Evolutionary conservation across 2,888 invertebrate genomes (phyloP).

Genomic region (Himalopsyche japonica): DNA sequence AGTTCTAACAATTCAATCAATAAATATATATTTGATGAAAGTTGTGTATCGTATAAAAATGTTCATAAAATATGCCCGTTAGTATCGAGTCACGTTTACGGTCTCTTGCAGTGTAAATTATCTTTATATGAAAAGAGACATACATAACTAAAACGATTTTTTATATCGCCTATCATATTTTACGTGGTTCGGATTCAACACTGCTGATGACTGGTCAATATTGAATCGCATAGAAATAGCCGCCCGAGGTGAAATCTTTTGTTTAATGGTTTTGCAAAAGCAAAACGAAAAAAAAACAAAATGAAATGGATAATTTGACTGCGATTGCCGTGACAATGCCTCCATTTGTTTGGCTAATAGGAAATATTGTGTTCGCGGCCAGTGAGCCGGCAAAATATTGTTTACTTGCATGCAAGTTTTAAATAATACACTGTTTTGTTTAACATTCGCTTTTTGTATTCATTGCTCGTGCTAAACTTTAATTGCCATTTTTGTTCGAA

Average conservation of each 20-base stretch:
- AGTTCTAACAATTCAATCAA: no score
- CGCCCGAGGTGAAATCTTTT: constrained; percentile 16
- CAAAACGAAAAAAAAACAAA: not conserved
- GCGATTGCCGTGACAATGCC: constrained; percentile 1
- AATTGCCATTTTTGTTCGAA: no score
- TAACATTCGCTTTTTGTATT: not conserved
- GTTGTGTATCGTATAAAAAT: no score
- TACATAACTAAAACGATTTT: no score
- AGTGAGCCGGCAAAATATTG: not conserved
- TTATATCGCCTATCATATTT: no score
- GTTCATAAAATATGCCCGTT: no score
- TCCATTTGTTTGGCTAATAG: not conserved
- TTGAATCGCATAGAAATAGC: not conserved
- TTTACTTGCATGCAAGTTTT: not conserved
- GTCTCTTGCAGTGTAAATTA: no score
- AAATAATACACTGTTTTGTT: not conserved
- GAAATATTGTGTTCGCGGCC: not conserved
- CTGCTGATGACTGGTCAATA: not conserved
- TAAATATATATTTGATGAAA: no score
- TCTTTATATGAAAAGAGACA: no score
- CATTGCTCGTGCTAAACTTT: no score
- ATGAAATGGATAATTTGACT: not conserved
- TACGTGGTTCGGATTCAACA: not conserved
- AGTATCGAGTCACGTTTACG: no score
- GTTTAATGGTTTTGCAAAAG: constrained; percentile 13